Evolutionary conservation across 2,888 invertebrate genomes (phyloP).

Genomic region (Limenitis camilla): DNA sequence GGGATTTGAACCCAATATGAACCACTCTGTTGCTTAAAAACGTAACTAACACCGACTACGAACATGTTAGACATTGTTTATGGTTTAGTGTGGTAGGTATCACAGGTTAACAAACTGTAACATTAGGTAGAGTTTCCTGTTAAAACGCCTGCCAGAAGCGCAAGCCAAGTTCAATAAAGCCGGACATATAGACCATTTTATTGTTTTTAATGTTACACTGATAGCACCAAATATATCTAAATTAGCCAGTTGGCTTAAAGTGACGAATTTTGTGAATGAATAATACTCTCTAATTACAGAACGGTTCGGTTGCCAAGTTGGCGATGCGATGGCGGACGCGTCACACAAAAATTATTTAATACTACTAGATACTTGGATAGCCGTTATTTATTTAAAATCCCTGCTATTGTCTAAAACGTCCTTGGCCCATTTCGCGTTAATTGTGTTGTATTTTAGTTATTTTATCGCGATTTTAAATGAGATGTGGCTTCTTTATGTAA

Average conservation of each 20-base stretch:
- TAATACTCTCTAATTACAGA: constrained; percentile 32
- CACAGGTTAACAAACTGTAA: background rate
- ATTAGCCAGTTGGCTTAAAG: constrained; percentile 5
- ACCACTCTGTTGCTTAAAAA: too few species aligned
- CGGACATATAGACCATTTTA: background rate
- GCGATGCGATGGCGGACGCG: constrained; percentile 24
- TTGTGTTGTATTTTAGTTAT: constrained; percentile 10
- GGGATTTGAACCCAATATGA: too few species aligned
- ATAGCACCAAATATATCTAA: constrained; percentile 3
- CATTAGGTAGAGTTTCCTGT: background rate
- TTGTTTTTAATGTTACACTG: background rate
- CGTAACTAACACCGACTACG: too few species aligned
- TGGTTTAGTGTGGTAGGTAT: too few species aligned
- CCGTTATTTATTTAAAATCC: constrained; percentile 15
- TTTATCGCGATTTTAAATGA: constrained; percentile 5
- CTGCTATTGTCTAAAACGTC: constrained; percentile 12
- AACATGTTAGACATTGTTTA: too few species aligned
- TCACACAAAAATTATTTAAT: constrained; percentile 23
- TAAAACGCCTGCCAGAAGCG: background rate
- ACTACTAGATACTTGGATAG: too few species aligned
- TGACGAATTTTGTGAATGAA: constrained; percentile 13
- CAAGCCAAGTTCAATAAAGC: background rate
- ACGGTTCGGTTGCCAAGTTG: constrained; percentile 22
- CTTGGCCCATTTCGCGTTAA: constrained; percentile 14
- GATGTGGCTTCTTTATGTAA: background rate